Evolutionary conservation across 2,888 invertebrate species (phyloP).

Genomic region (Mythimna loreyi): DNA sequence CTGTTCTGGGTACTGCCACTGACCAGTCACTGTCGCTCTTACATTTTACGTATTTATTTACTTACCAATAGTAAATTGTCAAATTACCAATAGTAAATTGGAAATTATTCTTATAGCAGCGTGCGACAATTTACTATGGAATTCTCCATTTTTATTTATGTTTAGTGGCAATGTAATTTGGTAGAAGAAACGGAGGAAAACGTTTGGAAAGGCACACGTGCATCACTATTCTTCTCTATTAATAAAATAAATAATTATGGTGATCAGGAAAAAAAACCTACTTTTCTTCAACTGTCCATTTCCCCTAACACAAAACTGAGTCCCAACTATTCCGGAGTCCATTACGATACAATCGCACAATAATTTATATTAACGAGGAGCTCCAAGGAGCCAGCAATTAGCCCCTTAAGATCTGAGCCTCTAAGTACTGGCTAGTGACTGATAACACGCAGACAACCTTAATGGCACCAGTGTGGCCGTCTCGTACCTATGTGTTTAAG

Average conservation of each 20-base stretch:
- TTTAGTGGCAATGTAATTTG: too few species aligned
- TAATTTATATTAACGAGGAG: constrained; percentile 72
- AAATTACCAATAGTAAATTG: not conserved
- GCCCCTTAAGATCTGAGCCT: constrained; percentile 68
- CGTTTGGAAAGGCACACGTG: not conserved
- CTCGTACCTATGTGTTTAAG: constrained; percentile 54
- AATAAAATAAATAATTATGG: too few species aligned
- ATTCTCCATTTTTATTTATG: not conserved
- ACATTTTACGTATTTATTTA: too few species aligned
- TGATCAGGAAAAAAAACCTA: not conserved
- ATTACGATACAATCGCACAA: constrained; percentile 47
- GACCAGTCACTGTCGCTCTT: too few species aligned
- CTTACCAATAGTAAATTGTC: not conserved
- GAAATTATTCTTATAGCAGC: too few species aligned
- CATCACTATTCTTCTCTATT: not conserved
- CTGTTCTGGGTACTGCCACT: too few species aligned
- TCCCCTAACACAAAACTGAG: constrained; percentile 14
- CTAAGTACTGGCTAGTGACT: constrained; percentile 53
- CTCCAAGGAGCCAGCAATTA: constrained; percentile 67
- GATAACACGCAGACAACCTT: constrained; percentile 69
- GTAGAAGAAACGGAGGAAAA: not conserved
- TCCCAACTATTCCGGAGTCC: constrained; percentile 4
- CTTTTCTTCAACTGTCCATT: not conserved
- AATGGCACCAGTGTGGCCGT: constrained; percentile 56
- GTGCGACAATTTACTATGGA: not conserved